These are phyloP conservation scores for Pygmarrhopalites habei DNA, from an alignment of 1,140 invertebrate genomes.

Conservation along the genomic window DNA sequence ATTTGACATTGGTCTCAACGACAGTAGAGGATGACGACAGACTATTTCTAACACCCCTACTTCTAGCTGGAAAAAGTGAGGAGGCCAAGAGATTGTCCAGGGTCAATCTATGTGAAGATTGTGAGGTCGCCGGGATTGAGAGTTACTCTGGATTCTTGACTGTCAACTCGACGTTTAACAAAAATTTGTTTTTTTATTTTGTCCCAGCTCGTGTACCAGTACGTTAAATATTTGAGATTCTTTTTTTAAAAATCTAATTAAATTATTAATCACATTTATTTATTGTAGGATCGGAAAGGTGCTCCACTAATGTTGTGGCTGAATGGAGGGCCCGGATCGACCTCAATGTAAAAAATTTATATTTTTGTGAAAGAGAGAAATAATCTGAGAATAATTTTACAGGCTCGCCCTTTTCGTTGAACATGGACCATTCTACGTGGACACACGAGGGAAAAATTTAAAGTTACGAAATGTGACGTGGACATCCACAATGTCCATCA, in stretches of 20 bases:
- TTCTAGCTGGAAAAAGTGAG: slow-evolving; percentile 43
- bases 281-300: slow-evolving; percentile 37
- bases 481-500: slow-evolving; percentile 62
- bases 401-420: slow-evolving; percentile 74
- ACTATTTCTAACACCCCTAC: slow-evolving; percentile 45
- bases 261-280: neutral
- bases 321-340: slow-evolving; percentile 73
- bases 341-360: too few relatives aligned
- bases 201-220: slow-evolving; percentile 45
- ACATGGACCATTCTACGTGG: slow-evolving; percentile 67
- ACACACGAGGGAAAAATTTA: slow-evolving; percentile 54
- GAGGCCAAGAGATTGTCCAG: slow-evolving; percentile 37
- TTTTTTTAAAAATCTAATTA: too few relatives aligned
- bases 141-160: slow-evolving; percentile 48
- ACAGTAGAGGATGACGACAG: neutral
- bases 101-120: slow-evolving; percentile 11
- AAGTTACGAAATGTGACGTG: slow-evolving; percentile 61
- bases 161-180: slow-evolving; percentile 46
- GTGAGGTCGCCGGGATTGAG: slow-evolving; percentile 17
- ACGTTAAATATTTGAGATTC: too few relatives aligned
- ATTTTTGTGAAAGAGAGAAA: too few relatives aligned
- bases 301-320: slow-evolving; percentile 76
- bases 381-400: too few relatives aligned
- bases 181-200: slow-evolving; percentile 52
- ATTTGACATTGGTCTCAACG: too few relatives aligned